Percentiles rank a stretch among this genome's conserved stretches.
phyloP scores from a whole-genome alignment of 2,113 vertebrate genomes.

The Phylloscopus trochilus region DNA sequence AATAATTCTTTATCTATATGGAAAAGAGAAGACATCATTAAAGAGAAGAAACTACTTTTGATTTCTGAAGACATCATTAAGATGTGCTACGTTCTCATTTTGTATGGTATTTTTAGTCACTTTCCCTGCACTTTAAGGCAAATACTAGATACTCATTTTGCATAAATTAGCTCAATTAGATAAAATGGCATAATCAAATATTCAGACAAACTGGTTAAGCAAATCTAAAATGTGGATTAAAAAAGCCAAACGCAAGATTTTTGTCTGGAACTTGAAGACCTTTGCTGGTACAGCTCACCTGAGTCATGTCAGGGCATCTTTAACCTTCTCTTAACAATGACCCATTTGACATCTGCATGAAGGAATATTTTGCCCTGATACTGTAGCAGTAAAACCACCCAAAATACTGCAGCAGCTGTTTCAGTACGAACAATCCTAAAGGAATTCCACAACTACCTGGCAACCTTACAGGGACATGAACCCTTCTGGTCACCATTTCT shows the following conservation, averaged over 20 bases:
- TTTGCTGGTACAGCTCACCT: background rate
- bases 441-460: background rate
- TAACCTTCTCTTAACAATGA: background rate
- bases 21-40: background rate
- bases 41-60: background rate
- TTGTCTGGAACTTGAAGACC: background rate
- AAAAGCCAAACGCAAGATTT: background rate
- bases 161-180: background rate
- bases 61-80: background rate
- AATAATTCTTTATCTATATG: background rate
- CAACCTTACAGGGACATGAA: background rate
- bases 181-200: background rate
- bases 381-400: background rate
- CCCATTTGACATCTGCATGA: background rate
- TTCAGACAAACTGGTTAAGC: background rate
- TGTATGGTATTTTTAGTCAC: background rate
- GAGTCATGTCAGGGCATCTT: background rate
- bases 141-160: background rate
- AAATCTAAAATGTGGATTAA: background rate
- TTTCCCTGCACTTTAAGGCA: constrained; percentile 3
- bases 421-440: background rate
- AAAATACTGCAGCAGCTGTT: background rate
- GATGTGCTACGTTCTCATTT: background rate
- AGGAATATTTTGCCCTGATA: background rate
- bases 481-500: background rate